phyloP scores from a whole-genome alignment of 2,113 vertebrate genomes.

The Tachysurus vachellii region DNA sequence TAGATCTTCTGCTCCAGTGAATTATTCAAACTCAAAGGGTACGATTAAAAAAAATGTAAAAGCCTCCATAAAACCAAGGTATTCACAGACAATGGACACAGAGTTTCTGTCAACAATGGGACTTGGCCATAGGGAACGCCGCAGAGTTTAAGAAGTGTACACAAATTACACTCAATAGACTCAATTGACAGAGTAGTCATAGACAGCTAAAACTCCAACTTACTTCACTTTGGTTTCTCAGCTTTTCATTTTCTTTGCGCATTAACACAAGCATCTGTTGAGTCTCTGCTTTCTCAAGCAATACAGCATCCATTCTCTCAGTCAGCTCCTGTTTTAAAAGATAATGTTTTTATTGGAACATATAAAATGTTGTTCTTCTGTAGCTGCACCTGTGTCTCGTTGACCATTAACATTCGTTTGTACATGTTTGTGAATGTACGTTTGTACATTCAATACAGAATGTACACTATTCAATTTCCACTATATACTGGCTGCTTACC shows the following conservation, averaged over 20 bases:
- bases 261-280: slow-evolving; percentile 83
- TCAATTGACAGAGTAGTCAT: no score
- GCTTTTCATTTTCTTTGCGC: slow-evolving; percentile 80
- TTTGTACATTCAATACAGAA: background rate
- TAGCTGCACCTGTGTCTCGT: background rate
- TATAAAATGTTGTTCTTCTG: background rate
- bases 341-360: background rate
- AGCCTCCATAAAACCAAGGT: background rate
- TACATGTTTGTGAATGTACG: no score
- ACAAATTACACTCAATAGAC: background rate
- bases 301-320: slow-evolving; percentile 82
- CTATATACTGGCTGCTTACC: slow-evolving; percentile 68
- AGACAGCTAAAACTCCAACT: slow-evolving; percentile 18
- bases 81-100: background rate
- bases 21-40: background rate
- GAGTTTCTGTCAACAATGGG: background rate
- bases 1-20: background rate
- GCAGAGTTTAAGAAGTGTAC: background rate
- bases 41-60: background rate
- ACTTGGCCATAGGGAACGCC: background rate
- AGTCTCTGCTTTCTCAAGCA: slow-evolving; percentile 92
- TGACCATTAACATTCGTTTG: background rate
- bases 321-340: slow-evolving; percentile 80
- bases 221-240: slow-evolving; percentile 83
- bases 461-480: background rate